Base-by-base conservation (phyloP, 2,888 invertebrate species). In the Cecidostiba fungosa region DNA sequence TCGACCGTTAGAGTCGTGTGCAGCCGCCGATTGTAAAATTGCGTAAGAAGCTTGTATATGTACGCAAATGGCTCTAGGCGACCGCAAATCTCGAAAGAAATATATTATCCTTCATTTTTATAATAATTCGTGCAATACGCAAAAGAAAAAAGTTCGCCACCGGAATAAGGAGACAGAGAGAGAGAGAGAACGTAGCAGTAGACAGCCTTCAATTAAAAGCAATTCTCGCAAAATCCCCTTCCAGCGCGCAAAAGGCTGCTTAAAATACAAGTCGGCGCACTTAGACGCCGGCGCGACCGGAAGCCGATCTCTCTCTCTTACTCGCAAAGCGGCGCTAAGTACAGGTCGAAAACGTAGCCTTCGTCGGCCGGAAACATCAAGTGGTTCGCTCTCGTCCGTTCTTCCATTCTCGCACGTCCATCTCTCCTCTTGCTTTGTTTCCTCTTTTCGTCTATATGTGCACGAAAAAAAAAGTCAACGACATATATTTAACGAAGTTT, bases 261-360 rank as follows among this genome's bases (percentile, higher is more conserved):
- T 77, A 70, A 77, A 82, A 77, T 39, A 66, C 74, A 77, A 72
- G 77, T 54, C 50, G 54, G 32, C 66, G 66, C 66, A 66, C 29
- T 66, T 29, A 66, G 39, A 72, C 72, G 72, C 39, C 72, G 43
- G 29, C 66, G 59, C 26, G 70, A 72, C 83, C 66, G 83, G 77
- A 83, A 83, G 77, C 39, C 76, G 70, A 81, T 43, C 62, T 62
- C 32, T 50, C 50, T 47, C 47, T 47, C 50, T 47, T 47, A 43
- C 43, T 70, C 77, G 14, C 69, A 82, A 82, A 76, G 77, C 69
- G 74, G 84, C 84, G 74, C 79, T 79, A 84, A 84, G 79, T 79
- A 78, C 77, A 78, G 78, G 77, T 70, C 73, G 77, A 78, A 83
- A 77, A 83, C 36, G 50, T 23, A 76, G 73, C 84, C 74, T 84